Evolutionary conservation across 2,888 invertebrate species (phyloP), one percentile per base, ranked within the genome.

Genomic region (Ferdinandea cuprea): DNA sequence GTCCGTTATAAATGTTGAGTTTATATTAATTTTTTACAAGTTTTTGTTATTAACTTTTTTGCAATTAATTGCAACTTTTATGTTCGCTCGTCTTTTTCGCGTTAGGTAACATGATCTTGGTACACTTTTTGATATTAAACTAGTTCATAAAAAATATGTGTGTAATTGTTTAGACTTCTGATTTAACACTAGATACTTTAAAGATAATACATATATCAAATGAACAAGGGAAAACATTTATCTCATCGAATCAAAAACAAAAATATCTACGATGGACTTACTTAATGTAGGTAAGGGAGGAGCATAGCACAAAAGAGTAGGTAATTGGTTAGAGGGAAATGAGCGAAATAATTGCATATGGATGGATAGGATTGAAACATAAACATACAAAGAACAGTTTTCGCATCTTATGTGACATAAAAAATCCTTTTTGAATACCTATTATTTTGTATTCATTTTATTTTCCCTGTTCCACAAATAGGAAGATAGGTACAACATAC

Each of bases 1-100:
- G 76, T 61, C 80, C 65, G 42, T 80, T 80, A 44, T 72, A 19
- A 19, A 30, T 40, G 40, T 52, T 72, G 21, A 42, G 21, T n/a
- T 58, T 77, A 35, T 61, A 48, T 50, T 37, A 28, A 37, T 44
- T 44, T 42, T 11, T 1, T 5, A 56, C 11, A 17, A 30, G 40
- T 7, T n/a, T 46, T 48, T 65, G 25, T 50, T n/a, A 7, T 44
- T 17, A n/a, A 28, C 42, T 25, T 48, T 48, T 17, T 17, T 8
- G 8, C 19, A 7, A n/a, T 63, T 8, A 30, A n/a, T 28, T 25
- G 25, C 15, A 50, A 46, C 46, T 46, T 30, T 2, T 83, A n/a
- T 59, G 21, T 73, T 28, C 9, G 46, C 19, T 65, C 37, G 44
- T 56, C 37, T 17, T 65, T 65, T 65, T 65, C 44, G 19, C 48